These are phyloP conservation scores for Spodoptera frugiperda DNA, from an alignment of 1,140 invertebrate species.

Conservation along the genomic window DNA sequence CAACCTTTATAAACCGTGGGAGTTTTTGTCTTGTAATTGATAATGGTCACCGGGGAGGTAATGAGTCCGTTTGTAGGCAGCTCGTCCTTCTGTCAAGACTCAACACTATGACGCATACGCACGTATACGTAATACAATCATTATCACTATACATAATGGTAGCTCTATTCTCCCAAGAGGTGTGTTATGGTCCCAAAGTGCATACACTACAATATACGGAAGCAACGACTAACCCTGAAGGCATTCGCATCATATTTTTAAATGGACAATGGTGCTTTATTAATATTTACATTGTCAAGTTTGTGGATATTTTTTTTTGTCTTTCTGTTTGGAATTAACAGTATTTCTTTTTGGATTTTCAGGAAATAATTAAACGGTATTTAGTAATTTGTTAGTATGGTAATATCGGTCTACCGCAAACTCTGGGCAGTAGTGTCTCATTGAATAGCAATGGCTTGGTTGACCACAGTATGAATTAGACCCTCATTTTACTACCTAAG, in stretches of 20 bases:
- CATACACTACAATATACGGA: slow-evolving; percentile 42
- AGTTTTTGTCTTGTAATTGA: slow-evolving; percentile 82
- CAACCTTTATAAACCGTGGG: slow-evolving; percentile 83
- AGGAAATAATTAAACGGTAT: not conserved
- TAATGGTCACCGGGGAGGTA: slow-evolving; percentile 80
- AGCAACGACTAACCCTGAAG: slow-evolving; percentile 37
- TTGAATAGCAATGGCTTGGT: no score
- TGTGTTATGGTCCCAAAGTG: slow-evolving; percentile 41
- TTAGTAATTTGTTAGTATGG: no score
- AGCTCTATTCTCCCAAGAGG: slow-evolving; percentile 39
- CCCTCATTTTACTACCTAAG: no score
- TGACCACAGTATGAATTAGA: no score
- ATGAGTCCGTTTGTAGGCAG: slow-evolving; percentile 82
- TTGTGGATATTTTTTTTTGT: not conserved
- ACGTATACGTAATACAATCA: slow-evolving; percentile 66
- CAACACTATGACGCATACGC: slow-evolving; percentile 69
- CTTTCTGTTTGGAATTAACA: not conserved
- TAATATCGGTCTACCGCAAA: no score
- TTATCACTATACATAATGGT: slow-evolving; percentile 65
- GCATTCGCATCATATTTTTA: slow-evolving; percentile 19
- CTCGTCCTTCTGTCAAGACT: slow-evolving; percentile 75
- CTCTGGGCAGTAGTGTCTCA: no score
- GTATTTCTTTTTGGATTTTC: not conserved
- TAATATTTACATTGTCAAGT: slow-evolving; percentile 30
- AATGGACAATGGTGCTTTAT: slow-evolving; percentile 33